These are phyloP conservation scores for Pseudolaguvia tuberculata DNA, from an alignment of 2,113 vertebrate species.

Conservation along the genomic window DNA sequence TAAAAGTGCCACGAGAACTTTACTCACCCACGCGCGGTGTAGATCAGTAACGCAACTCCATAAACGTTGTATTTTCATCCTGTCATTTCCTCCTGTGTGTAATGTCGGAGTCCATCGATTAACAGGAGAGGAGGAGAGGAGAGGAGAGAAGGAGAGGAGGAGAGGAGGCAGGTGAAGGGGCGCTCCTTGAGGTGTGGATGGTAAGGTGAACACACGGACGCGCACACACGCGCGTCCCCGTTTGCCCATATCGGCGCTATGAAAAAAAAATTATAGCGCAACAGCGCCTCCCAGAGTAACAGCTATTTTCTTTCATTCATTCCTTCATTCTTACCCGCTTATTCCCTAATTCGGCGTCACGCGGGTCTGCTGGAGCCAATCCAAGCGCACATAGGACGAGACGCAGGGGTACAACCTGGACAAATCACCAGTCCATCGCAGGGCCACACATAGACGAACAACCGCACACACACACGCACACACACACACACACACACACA, in stretches of 20 bases:
- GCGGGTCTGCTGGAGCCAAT: too few relatives aligned
- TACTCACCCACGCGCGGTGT: constrained; percentile 34
- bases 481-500: too few relatives aligned
- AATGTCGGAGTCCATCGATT: constrained; percentile 23
- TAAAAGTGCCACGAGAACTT: constrained; percentile 21
- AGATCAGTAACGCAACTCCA: constrained; percentile 15
- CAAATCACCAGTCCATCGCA: too few relatives aligned
- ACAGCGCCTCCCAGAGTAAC: constrained; percentile 36
- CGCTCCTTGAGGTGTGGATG: not conserved
- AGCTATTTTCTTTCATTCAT: too few relatives aligned
- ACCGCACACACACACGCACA: too few relatives aligned
- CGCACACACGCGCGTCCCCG: not conserved
- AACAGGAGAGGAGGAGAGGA: too few relatives aligned
- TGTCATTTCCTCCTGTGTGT: not conserved
- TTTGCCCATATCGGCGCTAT: not conserved
- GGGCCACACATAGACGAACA: too few relatives aligned
- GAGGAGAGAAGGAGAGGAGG: too few relatives aligned
- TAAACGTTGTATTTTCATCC: not conserved
- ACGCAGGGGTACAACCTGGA: too few relatives aligned
- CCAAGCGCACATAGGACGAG: too few relatives aligned
- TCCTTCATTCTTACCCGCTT: too few relatives aligned
- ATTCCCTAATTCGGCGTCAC: too few relatives aligned
- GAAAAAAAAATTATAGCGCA: not conserved
- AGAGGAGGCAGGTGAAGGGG: constrained; percentile 18
- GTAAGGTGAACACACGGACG: not conserved